Base-by-base conservation (phyloP, 2,888 invertebrate genomes). In the Pachliopta kotzebuea region DNA sequence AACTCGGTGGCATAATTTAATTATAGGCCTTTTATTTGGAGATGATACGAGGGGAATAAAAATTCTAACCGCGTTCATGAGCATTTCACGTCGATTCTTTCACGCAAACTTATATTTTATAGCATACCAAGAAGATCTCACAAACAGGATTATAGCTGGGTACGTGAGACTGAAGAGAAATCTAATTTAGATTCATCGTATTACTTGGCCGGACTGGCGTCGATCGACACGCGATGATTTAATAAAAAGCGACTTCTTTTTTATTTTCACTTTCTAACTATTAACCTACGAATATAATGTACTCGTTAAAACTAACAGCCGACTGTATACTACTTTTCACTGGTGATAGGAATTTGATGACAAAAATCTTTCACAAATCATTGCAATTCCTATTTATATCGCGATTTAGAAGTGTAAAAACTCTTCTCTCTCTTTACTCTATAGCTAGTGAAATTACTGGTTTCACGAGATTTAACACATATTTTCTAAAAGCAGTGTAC, bases 121-220 rank as follows among this genome's bases (percentile, higher is more conserved):
- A 53, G 60, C 52, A 56, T 50, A 60, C 60, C 21, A 42, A 26
- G 56, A 49, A 37, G 26, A 65, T 60, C 53, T 56, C 65, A 57
- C 53, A 60, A 65, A 65, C 57, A 65, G 60, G 60, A 61, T 65
- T 65, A 65, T 65, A 60, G 60, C 60, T 57, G 60, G 56, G 57
- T 57, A 65, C 56, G 65, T 60, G 56, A 26, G 18, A 60, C 60
- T 65, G 56, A 65, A 65, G 53, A 56, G 60, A 61, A 61, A 65
- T 65, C 65, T 56, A 65, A 65, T 65, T 65, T 65, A 53, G 60
- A 65, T 65, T 60, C 64, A 60, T 60, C 64, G 64, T 42, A 64
- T 64, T 64, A 64, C 60, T 26, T 52, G 65, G 65, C 60, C 56
- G 56, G 56, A 45, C 65, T 65, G 60, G 65, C 52, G 60, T 57